Base-by-base conservation (phyloP, 2,888 invertebrate species). In the Eretmocerus hayati region DNA sequence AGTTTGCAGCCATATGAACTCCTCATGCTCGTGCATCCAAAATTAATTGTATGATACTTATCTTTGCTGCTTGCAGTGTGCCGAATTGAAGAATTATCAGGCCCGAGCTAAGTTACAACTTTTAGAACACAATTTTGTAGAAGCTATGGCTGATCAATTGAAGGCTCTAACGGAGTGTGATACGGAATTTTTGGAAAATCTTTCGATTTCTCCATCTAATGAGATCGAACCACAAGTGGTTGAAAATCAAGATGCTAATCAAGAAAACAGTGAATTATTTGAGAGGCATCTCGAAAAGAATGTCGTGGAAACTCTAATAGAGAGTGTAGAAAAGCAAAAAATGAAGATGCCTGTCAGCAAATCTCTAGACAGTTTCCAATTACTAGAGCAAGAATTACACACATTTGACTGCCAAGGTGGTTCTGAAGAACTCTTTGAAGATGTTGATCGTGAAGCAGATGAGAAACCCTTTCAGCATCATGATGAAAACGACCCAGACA, bases 41-140 rank as follows among this genome's bases (percentile, higher is more conserved):
- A 35, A 52, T 46, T 46, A 48, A 38, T 26, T 54, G 35, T 43
- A 20, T 41, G 20, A 48, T 6, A 50, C 22, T 57, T n/a, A n/a
- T n/a, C n/a, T n/a, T n/a, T n/a, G n/a, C n/a, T 23, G 15, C 53
- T 50, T 22, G 4, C 58, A 75, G 73, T 72, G 75, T 50, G 42
- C 69, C 4, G 69, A 72, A 49, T 56, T 72, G 35, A 68, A 68
- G 42, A 74, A 76, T 55, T 71, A 69, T 56, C 73, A 75, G 60
- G 75, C 74, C 8, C 72, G 73, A 23, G 69, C 75, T 2, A 73
- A 75, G 56, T 56, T 76, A 21, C 71, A 74, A 20, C 61, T 72
- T 15, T 59, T 76, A 40, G 72, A 74, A 20, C 67, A 69, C 35
- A 69, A 74, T 50, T 68, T 72, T 49, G 64, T 68, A 18, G 63